Evolutionary conservation across 2,797 vertebrate species (phyloP).

Genomic region (Neosilurus hyrtlii): DNA sequence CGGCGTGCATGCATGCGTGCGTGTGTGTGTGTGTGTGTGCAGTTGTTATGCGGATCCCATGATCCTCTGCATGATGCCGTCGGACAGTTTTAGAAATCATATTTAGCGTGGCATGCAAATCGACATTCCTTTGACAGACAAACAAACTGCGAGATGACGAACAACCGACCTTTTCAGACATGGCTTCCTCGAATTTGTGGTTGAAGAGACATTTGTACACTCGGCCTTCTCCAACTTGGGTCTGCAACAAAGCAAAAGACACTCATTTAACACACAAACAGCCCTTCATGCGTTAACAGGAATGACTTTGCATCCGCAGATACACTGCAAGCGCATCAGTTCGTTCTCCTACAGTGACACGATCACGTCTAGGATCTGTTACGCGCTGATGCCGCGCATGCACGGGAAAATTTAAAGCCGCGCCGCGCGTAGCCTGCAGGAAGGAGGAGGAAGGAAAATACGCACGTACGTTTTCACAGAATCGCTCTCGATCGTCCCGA

Average conservation of each 20-base stretch:
- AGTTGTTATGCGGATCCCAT: neutral
- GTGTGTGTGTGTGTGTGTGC: too few relatives aligned
- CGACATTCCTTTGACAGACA: neutral
- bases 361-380: too few relatives aligned
- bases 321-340: neutral
- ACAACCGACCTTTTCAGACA: constrained; percentile 81
- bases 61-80: neutral
- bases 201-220: constrained; percentile 91
- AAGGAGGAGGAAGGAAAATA: too few relatives aligned
- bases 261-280: neutral
- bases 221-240: constrained; percentile 83
- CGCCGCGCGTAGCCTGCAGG: neutral
- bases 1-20: too few relatives aligned
- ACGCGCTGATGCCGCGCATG: neutral
- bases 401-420: neutral
- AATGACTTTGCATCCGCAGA: neutral
- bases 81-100: neutral
- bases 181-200: constrained; percentile 89
- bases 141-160: neutral
- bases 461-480: constrained; percentile 85
- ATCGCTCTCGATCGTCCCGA: constrained; percentile 89
- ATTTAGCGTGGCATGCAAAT: neutral
- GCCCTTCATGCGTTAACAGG: neutral
- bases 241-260: constrained; percentile 66
- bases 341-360: neutral